These are phyloP conservation scores for Drosophila rufa DNA, from an alignment of 1,140 invertebrate species.

Conservation along the genomic window DNA sequence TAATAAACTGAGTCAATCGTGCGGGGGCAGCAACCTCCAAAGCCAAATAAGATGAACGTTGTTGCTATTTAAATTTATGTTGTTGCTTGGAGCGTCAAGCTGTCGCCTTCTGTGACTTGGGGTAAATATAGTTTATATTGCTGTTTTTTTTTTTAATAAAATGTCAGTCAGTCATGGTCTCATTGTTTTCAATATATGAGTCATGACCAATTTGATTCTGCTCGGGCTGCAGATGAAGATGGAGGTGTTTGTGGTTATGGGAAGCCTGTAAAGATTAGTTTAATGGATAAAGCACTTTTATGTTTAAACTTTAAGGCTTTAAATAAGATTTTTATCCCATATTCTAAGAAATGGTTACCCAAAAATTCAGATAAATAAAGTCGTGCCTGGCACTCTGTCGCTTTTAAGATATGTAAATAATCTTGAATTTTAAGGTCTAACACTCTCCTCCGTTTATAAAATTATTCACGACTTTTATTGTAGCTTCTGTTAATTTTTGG, in stretches of 20 bases:
- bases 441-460: neutral
- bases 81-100: conserved; percentile 16
- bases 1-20: conserved; percentile 52
- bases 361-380: neutral
- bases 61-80: conserved; percentile 35
- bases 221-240: conserved; percentile 2
- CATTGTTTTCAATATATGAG: conserved; percentile 53
- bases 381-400: neutral
- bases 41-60: conserved; percentile 59
- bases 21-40: conserved; percentile 76
- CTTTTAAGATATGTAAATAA: neutral
- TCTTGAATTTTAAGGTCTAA: neutral
- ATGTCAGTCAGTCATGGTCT: conserved; percentile 43
- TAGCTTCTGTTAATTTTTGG: neutral
- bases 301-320: neutral
- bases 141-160: conserved; percentile 29
- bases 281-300: neutral
- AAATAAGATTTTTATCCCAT: too few relatives aligned
- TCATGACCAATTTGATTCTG: conserved; percentile 56
- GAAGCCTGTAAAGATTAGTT: conserved; percentile 5
- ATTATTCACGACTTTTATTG: conserved; percentile 1
- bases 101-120: conserved; percentile 25
- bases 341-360: neutral
- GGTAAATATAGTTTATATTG: conserved; percentile 29
- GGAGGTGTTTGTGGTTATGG: neutral